Evolutionary conservation across 1,140 invertebrate species (phyloP), one percentile per base, ranked within the genome.

Genomic region (Centruroides vittatus): DNA sequence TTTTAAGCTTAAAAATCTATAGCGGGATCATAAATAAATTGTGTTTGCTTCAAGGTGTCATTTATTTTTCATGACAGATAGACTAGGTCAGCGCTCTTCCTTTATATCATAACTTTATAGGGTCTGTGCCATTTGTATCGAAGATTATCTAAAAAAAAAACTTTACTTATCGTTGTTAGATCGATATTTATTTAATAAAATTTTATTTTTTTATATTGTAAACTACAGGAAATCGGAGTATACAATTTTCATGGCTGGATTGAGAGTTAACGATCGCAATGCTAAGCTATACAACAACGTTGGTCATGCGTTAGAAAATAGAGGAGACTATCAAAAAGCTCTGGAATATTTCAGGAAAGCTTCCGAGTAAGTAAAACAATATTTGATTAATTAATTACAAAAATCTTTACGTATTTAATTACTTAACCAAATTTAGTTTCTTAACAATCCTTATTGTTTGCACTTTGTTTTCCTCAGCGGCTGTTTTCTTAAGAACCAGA

Each of bases 231-330:
- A 88, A 69, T 87, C 86, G 60, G 93, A 98, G 74, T 93, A 95
- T 70, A 84, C 86, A 7, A 84, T 98, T 69, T 98, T 96, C 72
- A 89, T 89, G 79, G 88, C 92, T 10, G 90, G 90, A 13, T 76
- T 97, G 35, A 85, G 84, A 74, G 90, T 96, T 3, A 95, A 95
- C 70, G 57, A 62, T n/a, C 81, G 84, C 50, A 98, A 98, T 78
- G 94, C 94, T 6, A 98, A 98, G 75, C 77, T 97, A 3, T 97
- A 92, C 75, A 98, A 97, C 75, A 97, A 97, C 75, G 92, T 98
- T 1, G 94, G 93, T 0, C 93, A 97, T 73, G 91, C 92, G 0
- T 75, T 97, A 53, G 93, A 97, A 76, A 86, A 86, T 56, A 85
- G 92, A 68, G 84, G 85, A 3, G 80, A 82, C 36, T 95, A 86